These are phyloP conservation scores for Danio choprae DNA, from an alignment of 2,797 vertebrate species.

Conservation along the genomic window DNA sequence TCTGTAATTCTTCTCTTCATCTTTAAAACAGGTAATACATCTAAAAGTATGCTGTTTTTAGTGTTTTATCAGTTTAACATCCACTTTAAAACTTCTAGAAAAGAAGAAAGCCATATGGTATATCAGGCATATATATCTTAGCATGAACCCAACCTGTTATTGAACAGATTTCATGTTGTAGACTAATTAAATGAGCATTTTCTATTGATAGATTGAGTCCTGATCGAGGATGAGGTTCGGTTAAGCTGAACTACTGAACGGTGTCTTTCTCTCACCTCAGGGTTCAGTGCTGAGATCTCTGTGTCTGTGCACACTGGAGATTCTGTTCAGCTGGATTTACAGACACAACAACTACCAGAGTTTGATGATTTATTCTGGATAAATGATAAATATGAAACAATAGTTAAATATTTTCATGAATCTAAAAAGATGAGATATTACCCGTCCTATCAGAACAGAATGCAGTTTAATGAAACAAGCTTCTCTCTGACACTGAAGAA, in stretches of 20 bases:
- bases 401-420: accelerated
- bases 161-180: no score
- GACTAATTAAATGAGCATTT: no score
- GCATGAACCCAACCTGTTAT: no score
- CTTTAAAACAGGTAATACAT: neutral
- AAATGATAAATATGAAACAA: neutral
- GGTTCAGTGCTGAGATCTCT: neutral
- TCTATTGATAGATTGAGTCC: no score
- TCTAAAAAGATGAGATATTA: accelerated
- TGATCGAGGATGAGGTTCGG: no score
- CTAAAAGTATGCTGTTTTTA: neutral
- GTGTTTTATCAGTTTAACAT: no score
- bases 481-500: constrained; percentile 56
- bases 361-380: neutral
- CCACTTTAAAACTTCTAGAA: no score
- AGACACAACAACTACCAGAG: accelerated
- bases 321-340: constrained; percentile 26
- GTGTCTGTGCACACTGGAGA: constrained; percentile 42
- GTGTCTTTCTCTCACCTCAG: neutral
- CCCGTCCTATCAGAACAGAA: neutral
- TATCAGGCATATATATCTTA: no score
- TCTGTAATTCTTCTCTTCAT: neutral
- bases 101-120: no score
- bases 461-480: neutral
- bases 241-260: no score